Conservation (phyloP, 2,113 vertebrate genomes). For the Labrus mixtus region DNA sequence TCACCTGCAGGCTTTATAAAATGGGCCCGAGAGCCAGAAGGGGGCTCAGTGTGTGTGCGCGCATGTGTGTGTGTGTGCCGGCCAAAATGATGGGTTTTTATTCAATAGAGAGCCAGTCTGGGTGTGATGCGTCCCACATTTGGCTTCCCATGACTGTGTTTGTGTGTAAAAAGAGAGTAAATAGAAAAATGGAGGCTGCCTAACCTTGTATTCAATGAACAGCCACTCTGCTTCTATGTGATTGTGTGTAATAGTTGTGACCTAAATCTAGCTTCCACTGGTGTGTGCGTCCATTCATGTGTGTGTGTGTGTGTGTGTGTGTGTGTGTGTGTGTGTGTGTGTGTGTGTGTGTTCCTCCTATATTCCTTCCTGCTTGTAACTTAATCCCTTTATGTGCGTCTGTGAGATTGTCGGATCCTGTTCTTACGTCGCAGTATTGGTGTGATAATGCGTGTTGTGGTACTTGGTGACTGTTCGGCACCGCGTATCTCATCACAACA, state of each 20-base stretch:
- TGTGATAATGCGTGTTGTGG: slow-evolving; percentile 62
- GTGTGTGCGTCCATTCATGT: slow-evolving; percentile 15
- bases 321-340: slow-evolving; percentile 33
- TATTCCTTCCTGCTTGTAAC: slow-evolving; percentile 48
- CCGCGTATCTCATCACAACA: slow-evolving; percentile 56
- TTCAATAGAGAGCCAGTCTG: slow-evolving; percentile 13
- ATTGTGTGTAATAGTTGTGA: slow-evolving; percentile 47
- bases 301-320: slow-evolving; percentile 52
- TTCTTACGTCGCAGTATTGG: slow-evolving; percentile 55
- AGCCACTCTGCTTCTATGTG: slow-evolving; percentile 50
- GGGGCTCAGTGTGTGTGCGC: slow-evolving; percentile 35
- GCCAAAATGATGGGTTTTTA: background rate
- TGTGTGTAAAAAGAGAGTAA: slow-evolving; percentile 5
- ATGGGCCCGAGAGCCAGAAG: slow-evolving; percentile 52
- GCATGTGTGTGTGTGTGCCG: slow-evolving; percentile 6
- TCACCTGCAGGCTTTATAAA: slow-evolving; percentile 77
- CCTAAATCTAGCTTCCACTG: slow-evolving; percentile 56
- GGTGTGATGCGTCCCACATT: slow-evolving; percentile 36
- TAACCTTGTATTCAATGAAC: slow-evolving; percentile 58
- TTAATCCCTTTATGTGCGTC: slow-evolving; percentile 61
- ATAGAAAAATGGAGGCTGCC: slow-evolving; percentile 53
- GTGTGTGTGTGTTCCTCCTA: slow-evolving; percentile 35
- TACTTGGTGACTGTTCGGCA: slow-evolving; percentile 42
- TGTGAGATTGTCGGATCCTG: slow-evolving; percentile 66
- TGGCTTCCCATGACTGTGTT: background rate